A percentile compares a stretch with the other conserved stretches of the same genome.
Conservation (phyloP, 2,888 invertebrate species). For the Hyposoter didymator region DNA sequence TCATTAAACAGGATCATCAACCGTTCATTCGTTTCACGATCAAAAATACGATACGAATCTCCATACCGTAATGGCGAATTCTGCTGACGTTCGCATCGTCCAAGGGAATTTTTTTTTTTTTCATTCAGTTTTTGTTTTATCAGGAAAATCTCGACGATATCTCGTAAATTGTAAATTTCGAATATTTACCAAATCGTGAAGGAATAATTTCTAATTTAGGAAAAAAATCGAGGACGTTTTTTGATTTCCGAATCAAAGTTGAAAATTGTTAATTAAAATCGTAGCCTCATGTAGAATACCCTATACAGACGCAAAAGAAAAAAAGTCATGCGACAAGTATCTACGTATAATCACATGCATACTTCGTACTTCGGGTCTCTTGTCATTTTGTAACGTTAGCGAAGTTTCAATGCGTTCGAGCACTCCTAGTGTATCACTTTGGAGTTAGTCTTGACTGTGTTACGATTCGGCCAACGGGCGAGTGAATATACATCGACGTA, state of each 20-base stretch:
- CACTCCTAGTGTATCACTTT: constrained; percentile 32
- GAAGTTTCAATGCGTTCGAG: not conserved
- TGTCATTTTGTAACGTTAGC: not conserved
- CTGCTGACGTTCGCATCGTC: too few species aligned
- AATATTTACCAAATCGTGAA: too few species aligned
- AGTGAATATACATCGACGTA: constrained; percentile 2
- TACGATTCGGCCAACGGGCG: not conserved
- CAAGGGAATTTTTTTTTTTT: too few species aligned
- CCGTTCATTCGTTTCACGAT: not conserved
- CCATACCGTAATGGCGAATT: not conserved
- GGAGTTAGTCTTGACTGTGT: constrained; percentile 29
- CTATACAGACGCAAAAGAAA: not conserved
- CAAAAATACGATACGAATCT: not conserved
- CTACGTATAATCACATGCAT: not conserved
- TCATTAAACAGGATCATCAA: not conserved
- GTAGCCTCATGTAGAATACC: not conserved
- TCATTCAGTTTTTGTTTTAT: too few species aligned
- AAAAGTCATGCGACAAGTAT: not conserved
- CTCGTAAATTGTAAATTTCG: too few species aligned
- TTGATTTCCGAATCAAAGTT: not conserved
- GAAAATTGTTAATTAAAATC: not conserved
- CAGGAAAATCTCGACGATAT: too few species aligned
- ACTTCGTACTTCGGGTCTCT: constrained; percentile 4
- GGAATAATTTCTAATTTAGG: not conserved
- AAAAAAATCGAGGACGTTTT: not conserved